A percentile compares a stretch with the other conserved stretches of the same genome.
These are phyloP conservation scores for Tetrapedia diversipes DNA, from an alignment of 2,888 invertebrate species.

Conservation along the genomic window DNA sequence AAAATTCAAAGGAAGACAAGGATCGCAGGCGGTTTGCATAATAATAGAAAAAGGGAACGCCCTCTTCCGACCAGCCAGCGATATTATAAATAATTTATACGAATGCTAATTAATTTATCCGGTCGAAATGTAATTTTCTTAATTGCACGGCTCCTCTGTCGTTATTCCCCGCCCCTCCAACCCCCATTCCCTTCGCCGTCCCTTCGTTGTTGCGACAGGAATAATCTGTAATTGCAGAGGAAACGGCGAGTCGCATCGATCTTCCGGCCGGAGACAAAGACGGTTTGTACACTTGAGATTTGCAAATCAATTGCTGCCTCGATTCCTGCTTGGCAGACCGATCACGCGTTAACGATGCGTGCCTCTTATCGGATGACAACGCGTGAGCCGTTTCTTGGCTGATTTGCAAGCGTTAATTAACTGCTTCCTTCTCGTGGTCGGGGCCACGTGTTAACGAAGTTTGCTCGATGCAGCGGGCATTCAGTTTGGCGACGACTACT, in stretches of 20 bases:
- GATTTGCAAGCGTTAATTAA: constrained; percentile 44
- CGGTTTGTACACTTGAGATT: constrained; percentile 17
- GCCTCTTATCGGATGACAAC: constrained; percentile 6
- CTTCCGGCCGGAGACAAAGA: not conserved
- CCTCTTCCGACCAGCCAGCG: too few relatives aligned
- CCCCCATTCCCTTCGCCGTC: too few relatives aligned
- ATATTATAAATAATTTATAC: constrained; percentile 22
- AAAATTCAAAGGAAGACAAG: not conserved
- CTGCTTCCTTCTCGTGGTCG: not conserved
- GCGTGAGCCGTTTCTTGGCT: constrained; percentile 7
- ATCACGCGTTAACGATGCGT: constrained; percentile 44
- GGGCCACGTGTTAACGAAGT: constrained; percentile 14
- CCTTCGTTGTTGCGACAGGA: not conserved
- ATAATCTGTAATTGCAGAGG: constrained; percentile 7
- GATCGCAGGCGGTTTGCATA: not conserved
- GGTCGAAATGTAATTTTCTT: constrained; percentile 19
- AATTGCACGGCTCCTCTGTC: constrained; percentile 12
- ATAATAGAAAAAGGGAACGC: not conserved
- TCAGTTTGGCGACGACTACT: not conserved
- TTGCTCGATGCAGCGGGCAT: not conserved
- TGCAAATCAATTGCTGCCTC: constrained; percentile 36
- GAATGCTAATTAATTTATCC: constrained; percentile 11
- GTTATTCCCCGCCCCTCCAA: not conserved
- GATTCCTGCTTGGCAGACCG: constrained; percentile 6
- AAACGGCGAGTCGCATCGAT: constrained; percentile 13